These are phyloP conservation scores for Glyptemys insculpta DNA, from an alignment of 2,797 vertebrate species.

Conservation along the genomic window DNA sequence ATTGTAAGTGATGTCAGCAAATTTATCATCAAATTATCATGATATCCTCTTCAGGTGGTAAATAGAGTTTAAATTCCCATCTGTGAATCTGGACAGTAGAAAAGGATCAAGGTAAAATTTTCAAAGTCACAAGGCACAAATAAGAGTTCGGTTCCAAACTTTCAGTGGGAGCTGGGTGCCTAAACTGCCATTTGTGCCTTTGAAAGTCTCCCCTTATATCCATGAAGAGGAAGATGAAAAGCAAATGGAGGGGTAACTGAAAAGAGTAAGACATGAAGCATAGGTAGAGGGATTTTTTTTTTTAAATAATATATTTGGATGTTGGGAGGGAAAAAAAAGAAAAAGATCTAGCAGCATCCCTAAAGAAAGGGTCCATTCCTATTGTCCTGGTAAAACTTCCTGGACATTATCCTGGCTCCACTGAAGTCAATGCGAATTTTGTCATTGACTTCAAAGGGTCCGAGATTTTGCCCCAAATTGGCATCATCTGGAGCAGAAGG, in stretches of 20 bases:
- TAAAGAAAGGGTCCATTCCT: not conserved
- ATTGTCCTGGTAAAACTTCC: not conserved
- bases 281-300: not conserved
- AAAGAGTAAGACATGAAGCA: not conserved
- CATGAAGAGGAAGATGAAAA: not conserved
- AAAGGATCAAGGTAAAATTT: not conserved
- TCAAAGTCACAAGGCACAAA: not conserved
- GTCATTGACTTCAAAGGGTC: too few relatives aligned
- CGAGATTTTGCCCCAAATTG: not conserved
- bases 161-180: not conserved
- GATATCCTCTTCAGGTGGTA: not conserved
- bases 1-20: not conserved
- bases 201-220: not conserved
- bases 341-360: not conserved
- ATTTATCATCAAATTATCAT: not conserved
- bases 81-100: not conserved
- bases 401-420: not conserved
- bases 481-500: not conserved
- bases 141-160: not conserved
- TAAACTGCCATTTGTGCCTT: not conserved
- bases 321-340: not conserved
- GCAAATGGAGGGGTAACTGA: not conserved
- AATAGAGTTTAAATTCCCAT: not conserved
- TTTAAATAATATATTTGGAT: too few relatives aligned
- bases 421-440: too few relatives aligned